phyloP scores from a whole-genome alignment of 2,888 invertebrate genomes.

The Eurytoma californica region DNA sequence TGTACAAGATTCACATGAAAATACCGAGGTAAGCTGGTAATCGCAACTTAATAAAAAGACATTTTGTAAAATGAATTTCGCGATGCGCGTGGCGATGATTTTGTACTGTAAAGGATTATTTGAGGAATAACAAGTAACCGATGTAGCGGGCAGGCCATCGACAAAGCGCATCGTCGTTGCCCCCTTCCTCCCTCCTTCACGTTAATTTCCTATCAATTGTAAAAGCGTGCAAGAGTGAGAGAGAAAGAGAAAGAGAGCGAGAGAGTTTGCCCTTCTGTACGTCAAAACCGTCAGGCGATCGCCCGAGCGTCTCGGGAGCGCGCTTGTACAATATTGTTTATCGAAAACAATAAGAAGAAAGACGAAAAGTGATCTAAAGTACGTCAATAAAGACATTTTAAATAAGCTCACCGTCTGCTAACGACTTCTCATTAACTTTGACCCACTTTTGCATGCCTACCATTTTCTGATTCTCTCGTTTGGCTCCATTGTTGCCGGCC shows the following conservation, averaged over 20 bases:
- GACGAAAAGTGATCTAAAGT: conserved; percentile 66
- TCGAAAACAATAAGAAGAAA: conserved; percentile 64
- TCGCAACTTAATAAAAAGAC: neutral
- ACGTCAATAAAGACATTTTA: conserved; percentile 66
- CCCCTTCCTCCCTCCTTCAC: neutral
- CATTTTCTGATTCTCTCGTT: too few relatives aligned
- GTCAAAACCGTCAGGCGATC: conserved; percentile 30
- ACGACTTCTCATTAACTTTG: neutral
- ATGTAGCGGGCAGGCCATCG: neutral
- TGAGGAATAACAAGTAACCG: conserved; percentile 7
- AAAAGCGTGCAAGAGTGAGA: conserved; percentile 24
- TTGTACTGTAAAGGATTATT: conserved; percentile 14
- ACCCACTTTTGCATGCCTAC: neutral
- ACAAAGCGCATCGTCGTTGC: neutral
- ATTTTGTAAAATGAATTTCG: conserved; percentile 4
- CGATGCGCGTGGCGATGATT: neutral
- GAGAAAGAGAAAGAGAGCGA: conserved; percentile 2
- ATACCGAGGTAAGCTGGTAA: neutral
- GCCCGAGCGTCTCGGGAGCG: conserved; percentile 7
- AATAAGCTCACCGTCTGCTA: conserved; percentile 48
- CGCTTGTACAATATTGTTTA: conserved; percentile 61
- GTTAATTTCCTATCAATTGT: conserved; percentile 46
- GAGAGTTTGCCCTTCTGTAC: conserved; percentile 34
- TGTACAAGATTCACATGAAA: too few relatives aligned
- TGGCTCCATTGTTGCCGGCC: too few relatives aligned